Percentiles rank a stretch among this genome's conserved stretches.
These are phyloP conservation scores for Hydrotaea diabolus DNA, from an alignment of 2,888 invertebrate genomes.

Conservation along the genomic window DNA sequence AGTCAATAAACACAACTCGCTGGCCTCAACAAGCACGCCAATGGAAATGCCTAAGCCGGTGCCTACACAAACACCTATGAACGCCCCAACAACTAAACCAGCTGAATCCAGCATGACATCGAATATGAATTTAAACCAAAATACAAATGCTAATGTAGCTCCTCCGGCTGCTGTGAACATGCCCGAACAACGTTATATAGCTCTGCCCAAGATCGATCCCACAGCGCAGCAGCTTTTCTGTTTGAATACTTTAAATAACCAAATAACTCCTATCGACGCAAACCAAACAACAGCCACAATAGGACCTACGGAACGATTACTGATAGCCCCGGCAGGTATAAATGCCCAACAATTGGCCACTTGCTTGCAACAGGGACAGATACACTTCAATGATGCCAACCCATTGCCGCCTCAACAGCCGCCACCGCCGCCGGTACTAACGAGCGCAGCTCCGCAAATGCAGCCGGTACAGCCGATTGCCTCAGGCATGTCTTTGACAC, in stretches of 20 bases:
- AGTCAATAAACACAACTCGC: slow-evolving; percentile 49
- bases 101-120: slow-evolving; percentile 18
- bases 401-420: slow-evolving; percentile 70
- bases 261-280: slow-evolving; percentile 80
- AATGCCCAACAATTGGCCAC: slow-evolving; percentile 81
- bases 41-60: slow-evolving; percentile 35
- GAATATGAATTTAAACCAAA: slow-evolving; percentile 62
- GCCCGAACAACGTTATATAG: slow-evolving; percentile 76
- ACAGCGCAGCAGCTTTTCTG: slow-evolving; percentile 80
- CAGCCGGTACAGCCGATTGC: slow-evolving; percentile 9
- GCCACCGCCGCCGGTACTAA: neutral
- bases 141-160: neutral
- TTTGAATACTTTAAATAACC: slow-evolving; percentile 80
- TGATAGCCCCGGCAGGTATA: slow-evolving; percentile 81
- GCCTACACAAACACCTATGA: slow-evolving; percentile 22
- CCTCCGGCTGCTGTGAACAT: slow-evolving; percentile 53
- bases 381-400: slow-evolving; percentile 81
- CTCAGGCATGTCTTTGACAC: neutral
- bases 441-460: slow-evolving; percentile 34
- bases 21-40: neutral
- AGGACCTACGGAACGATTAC: slow-evolving; percentile 79
- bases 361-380: slow-evolving; percentile 80
- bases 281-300: slow-evolving; percentile 80
- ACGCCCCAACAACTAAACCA: neutral
- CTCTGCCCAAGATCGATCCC: slow-evolving; percentile 79